Evolutionary conservation across 2,797 vertebrate genomes (phyloP).

Genomic region (Acanthis flammea): DNA sequence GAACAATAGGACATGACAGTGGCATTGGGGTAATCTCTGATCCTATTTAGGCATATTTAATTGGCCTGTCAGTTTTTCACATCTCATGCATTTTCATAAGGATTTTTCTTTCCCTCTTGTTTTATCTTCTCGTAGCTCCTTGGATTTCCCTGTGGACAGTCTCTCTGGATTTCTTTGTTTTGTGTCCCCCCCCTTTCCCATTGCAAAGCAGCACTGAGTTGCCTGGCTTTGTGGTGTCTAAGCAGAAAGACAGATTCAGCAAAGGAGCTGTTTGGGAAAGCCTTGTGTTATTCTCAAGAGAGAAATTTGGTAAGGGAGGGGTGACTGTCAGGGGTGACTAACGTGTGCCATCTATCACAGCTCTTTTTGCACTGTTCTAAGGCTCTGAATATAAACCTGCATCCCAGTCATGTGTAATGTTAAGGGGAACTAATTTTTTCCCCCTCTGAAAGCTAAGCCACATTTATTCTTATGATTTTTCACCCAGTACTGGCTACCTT

Average conservation of each 20-base stretch:
- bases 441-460: background rate
- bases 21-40: background rate
- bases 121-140: background rate
- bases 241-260: background rate
- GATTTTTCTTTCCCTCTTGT: background rate
- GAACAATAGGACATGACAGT: background rate
- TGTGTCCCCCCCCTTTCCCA: background rate
- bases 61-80: constrained; percentile 37
- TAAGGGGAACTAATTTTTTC: background rate
- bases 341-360: rapidly evolving
- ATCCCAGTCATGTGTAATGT: background rate
- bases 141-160: background rate
- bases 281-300: background rate
- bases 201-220: background rate
- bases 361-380: background rate
- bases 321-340: background rate
- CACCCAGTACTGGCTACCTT: background rate
- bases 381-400: background rate
- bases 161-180: background rate
- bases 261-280: background rate
- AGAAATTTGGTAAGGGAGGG: background rate
- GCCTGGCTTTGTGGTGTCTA: background rate
- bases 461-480: background rate
- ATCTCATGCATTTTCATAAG: constrained; percentile 63
- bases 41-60: constrained; percentile 27